Percentiles rank a stretch among this genome's conserved stretches.
These are phyloP conservation scores for Tetanocera ferruginea DNA, from an alignment of 2,888 invertebrate genomes.

Conservation along the genomic window DNA sequence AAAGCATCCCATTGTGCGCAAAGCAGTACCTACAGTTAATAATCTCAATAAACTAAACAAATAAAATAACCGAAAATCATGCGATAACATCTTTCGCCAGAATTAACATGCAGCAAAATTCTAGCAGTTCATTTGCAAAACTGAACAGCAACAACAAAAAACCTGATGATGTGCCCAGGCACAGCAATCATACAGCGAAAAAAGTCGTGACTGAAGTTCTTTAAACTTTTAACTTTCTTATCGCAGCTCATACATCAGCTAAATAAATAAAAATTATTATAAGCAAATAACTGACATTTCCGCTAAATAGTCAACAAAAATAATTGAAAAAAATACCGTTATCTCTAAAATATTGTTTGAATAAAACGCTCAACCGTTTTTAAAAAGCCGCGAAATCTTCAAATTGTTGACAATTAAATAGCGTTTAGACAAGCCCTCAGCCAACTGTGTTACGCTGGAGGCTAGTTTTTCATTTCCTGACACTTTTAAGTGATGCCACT, in stretches of 20 bases:
- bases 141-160: not conserved
- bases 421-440: no score
- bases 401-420: no score
- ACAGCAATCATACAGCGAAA: not conserved
- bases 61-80: no score
- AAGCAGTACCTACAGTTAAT: no score
- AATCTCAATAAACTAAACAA: no score
- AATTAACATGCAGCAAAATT: no score
- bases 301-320: not conserved
- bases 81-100: no score
- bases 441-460: no score
- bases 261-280: not conserved
- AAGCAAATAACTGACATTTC: not conserved
- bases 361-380: not conserved
- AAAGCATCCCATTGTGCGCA: no score
- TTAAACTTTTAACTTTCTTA: slow-evolving; percentile 5
- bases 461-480: no score
- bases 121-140: not conserved
- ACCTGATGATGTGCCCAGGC: not conserved
- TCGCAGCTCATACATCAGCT: not conserved
- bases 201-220: slow-evolving; percentile 15
- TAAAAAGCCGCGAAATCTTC: no score
- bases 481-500: no score
- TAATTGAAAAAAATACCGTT: slow-evolving; percentile 8
- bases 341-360: not conserved